Evolutionary conservation across 92 coral and sea anemone genomes (phyloP).

Genomic region (Desmophyllum pertusum): DNA sequence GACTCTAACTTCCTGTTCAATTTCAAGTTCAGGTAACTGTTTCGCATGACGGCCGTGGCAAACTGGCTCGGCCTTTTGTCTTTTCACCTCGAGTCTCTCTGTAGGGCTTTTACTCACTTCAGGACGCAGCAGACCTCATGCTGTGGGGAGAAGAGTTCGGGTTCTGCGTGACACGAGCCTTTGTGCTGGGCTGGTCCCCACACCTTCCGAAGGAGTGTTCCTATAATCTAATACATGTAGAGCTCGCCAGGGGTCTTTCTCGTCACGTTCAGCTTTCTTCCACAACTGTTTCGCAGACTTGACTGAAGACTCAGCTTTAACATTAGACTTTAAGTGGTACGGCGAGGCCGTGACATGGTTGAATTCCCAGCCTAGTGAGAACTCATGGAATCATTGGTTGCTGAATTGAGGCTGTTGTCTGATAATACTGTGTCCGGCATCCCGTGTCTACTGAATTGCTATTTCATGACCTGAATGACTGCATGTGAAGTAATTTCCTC

Average conservation of each 20-base stretch:
- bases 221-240: too few species aligned
- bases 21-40: conserved; percentile 34
- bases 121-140: too few species aligned
- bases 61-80: too few species aligned
- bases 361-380: conserved; percentile 38
- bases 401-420: conserved; percentile 38
- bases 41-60: too few species aligned
- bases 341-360: conserved; percentile 39
- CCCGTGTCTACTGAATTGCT: conserved; percentile 21
- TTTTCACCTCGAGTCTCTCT: too few species aligned
- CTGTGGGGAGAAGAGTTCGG: too few species aligned
- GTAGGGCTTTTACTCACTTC: too few species aligned
- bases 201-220: too few species aligned
- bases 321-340: conserved; percentile 18
- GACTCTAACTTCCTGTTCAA: conserved; percentile 36
- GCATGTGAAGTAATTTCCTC: conserved; percentile 29
- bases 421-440: conserved; percentile 41
- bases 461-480: conserved; percentile 32
- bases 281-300: conserved; percentile 14
- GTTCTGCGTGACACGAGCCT: too few species aligned
- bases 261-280: conserved; percentile 31
- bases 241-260: conserved; percentile 39
- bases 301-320: conserved; percentile 30
- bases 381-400: conserved; percentile 31
- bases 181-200: too few species aligned